These are phyloP conservation scores for Mythimna pallens DNA, from an alignment of 2,888 invertebrate genomes.

Conservation along the genomic window DNA sequence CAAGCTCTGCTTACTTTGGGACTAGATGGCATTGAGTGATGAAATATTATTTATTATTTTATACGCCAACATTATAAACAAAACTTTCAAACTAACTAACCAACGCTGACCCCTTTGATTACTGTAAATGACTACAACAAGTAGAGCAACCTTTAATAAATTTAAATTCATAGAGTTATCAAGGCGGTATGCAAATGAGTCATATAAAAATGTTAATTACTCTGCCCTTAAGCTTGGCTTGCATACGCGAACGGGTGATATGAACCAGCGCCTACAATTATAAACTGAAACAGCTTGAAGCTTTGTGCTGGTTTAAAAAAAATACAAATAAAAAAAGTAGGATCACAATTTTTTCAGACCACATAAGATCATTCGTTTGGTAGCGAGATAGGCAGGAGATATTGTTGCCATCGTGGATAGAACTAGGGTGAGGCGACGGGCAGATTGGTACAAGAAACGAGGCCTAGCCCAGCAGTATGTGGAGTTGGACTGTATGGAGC, in stretches of 20 bases:
- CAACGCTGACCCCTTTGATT: slow-evolving; percentile 66
- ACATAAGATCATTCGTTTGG: neutral
- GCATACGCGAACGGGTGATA: slow-evolving; percentile 60
- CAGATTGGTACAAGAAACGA: no score
- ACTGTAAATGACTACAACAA: slow-evolving; percentile 60
- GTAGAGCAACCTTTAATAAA: slow-evolving; percentile 76
- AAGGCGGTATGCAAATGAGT: slow-evolving; percentile 78
- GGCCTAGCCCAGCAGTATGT: no score
- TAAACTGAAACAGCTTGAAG: slow-evolving; percentile 49
- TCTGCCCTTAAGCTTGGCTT: slow-evolving; percentile 66
- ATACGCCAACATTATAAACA: slow-evolving; percentile 8
- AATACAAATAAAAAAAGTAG: neutral
- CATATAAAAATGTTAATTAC: slow-evolving; percentile 82
- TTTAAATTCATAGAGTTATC: slow-evolving; percentile 80
- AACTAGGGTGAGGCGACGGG: no score
- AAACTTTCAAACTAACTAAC: slow-evolving; percentile 16
- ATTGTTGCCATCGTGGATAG: no score
- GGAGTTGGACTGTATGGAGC: no score
- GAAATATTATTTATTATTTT: no score
- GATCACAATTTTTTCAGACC: neutral
- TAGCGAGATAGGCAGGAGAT: no score
- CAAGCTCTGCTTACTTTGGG: no score
- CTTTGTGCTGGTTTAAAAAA: slow-evolving; percentile 26
- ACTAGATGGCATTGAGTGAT: no score
- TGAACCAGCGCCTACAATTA: slow-evolving; percentile 60